Base-by-base conservation (phyloP, 2,797 vertebrate species). In the Potorous gilbertii region DNA sequence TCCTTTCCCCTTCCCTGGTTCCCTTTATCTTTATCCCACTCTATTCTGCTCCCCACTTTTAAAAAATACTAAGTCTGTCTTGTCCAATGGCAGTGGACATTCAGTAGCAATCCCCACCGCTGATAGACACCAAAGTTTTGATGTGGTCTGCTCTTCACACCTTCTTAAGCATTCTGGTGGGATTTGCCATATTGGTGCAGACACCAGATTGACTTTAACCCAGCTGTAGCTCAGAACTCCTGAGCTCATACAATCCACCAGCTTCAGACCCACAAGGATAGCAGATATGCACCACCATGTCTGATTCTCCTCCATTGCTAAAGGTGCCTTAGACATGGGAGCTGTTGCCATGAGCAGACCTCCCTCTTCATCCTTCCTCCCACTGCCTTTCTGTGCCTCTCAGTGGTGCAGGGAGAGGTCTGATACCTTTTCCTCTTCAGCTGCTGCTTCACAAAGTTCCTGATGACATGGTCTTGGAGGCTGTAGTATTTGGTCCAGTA, bases 401-500 rank as follows among this genome's bases (percentile, higher is more conserved):
- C 74, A 46, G 9, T 46, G 9, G 24, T 9, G 0, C 27, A 81
- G 74, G 40, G 9, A 81, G 74, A 54, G 0, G 0, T 56, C 81
- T 10, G 97, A 97, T 91, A 98, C 98, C 97, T 0, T 28, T 29
- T 4, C 0, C 5, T 31, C n/a, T 0, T 0, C 34, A 98, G 94
- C 90, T 97, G 57, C 0, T 0, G 0, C 93, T 96, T 98, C 91
- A 98, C n/a, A 0, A 89, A 29, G n/a, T 12, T 1, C 0, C 97
- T 96, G 0, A 98, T 94, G 54, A 21, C 0, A 0, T 0, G 0
- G 12, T 97, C 10, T 91, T 95, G 92, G 29, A 98, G 96, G 0
- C 55, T 95, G 56, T 98, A 98, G 94, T 95, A 98, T 0, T 0
- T 6, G 5, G 97, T 97, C 98, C 98, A 98, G 95, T 97, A 98